Conservation (phyloP, 2,888 invertebrate genomes). For the Galeruca laticollis region DNA sequence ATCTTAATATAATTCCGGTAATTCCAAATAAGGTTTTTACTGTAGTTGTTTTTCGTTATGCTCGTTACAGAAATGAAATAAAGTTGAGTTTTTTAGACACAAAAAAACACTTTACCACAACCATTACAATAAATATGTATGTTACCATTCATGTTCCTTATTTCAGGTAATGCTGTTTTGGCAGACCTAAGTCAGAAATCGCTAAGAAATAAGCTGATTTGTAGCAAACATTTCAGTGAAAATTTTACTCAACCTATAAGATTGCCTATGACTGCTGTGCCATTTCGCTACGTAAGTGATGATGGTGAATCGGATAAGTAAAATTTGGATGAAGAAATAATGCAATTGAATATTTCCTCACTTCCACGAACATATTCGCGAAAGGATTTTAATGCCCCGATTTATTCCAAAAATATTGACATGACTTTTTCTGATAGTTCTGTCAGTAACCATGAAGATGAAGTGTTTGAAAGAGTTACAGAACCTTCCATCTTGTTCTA, state of each 20-base stretch:
- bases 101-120: too few relatives aligned
- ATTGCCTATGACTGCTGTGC: neutral
- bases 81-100: too few relatives aligned
- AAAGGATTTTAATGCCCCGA: neutral
- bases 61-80: too few relatives aligned
- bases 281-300: slow-evolving; percentile 1
- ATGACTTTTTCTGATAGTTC: slow-evolving; percentile 6
- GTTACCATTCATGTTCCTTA: slow-evolving; percentile 2
- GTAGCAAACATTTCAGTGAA: too few relatives aligned
- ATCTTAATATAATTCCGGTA: too few relatives aligned
- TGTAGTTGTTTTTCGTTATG: too few relatives aligned
- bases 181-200: slow-evolving; percentile 13
- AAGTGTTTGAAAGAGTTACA: slow-evolving; percentile 9
- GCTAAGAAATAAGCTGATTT: neutral
- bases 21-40: too few relatives aligned
- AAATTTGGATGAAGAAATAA: slow-evolving; percentile 4
- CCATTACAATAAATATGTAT: neutral
- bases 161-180: slow-evolving; percentile 4
- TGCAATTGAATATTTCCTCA: neutral
- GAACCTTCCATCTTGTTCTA: slow-evolving; percentile 13
- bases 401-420: slow-evolving; percentile 3
- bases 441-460: neutral
- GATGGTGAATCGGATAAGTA: neutral
- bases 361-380: too few relatives aligned
- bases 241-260: too few relatives aligned